Evolutionary conservation across 2,113 vertebrate genomes (phyloP).

Genomic region (Monopterus albus): DNA sequence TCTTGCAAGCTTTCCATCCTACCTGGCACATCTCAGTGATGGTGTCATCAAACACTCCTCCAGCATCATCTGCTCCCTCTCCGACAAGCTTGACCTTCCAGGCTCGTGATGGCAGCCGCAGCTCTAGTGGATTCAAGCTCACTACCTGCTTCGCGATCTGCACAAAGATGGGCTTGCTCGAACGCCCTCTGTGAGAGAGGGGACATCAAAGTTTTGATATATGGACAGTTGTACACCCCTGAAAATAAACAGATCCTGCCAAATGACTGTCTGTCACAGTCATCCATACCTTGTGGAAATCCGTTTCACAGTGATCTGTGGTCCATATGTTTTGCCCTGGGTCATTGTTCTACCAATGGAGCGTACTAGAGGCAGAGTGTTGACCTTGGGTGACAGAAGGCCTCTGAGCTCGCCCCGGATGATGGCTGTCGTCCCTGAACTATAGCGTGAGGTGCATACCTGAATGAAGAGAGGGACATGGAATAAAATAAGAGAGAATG

Average conservation of each 20-base stretch:
- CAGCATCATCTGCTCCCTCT: slow-evolving; percentile 87
- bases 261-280: slow-evolving; percentile 4
- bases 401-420: slow-evolving; percentile 84
- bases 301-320: slow-evolving; percentile 86
- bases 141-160: slow-evolving; percentile 87
- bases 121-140: slow-evolving; percentile 82
- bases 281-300: slow-evolving; percentile 81
- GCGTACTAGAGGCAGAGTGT: slow-evolving; percentile 84
- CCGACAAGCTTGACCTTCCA: slow-evolving; percentile 87
- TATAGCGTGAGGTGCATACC: slow-evolving; percentile 81
- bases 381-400: slow-evolving; percentile 85
- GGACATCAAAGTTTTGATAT: neutral
- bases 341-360: slow-evolving; percentile 86
- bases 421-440: slow-evolving; percentile 81
- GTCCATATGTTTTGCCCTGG: slow-evolving; percentile 87
- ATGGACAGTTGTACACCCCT: slow-evolving; percentile 4
- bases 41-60: slow-evolving; percentile 87
- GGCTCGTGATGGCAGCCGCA: slow-evolving; percentile 84
- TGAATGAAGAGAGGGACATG: slow-evolving; percentile 38
- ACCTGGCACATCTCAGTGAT: slow-evolving; percentile 89
- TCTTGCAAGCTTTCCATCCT: slow-evolving; percentile 18
- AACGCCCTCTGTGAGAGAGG: slow-evolving; percentile 79
- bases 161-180: slow-evolving; percentile 86
- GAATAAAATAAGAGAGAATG: neutral
- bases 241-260: slow-evolving; percentile 10